Base-by-base conservation (phyloP, 2,888 invertebrate species). In the Synergus gifuensis region DNA sequence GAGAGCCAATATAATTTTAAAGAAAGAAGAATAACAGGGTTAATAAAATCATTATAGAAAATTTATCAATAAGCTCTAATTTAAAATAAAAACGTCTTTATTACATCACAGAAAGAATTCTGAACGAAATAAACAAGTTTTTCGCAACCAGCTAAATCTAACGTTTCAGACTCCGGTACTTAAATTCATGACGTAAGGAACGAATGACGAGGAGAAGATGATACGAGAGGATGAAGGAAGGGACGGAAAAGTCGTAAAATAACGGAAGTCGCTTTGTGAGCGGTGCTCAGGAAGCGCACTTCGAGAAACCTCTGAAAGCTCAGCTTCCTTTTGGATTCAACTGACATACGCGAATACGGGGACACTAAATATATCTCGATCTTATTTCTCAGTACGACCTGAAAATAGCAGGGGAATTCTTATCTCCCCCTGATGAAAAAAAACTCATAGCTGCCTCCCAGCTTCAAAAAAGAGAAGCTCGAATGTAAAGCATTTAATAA, bases 201-300 rank as follows among this genome's bases (percentile, higher is more conserved):
- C 54, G 66, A 62, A 69, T 36, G 62, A 69, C 44, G 76, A 64
- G 62, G 58, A 64, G 83, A 81, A 81, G 83, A 81, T 79, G 83
- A 80, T 80, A 79, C 81, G 80, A 79, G 79, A 78, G 82, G 22
- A 60, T n/a, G 60, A 60, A 60, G 77, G 79, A 83, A 80, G 81
- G 81, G 83, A 83, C 76, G 83, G 81, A 83, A 81, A 83, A 79
- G 80, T 86, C 86, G 80, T 86, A 86, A 86, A 82, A 81, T 73
- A 80, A 76, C 84, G 85, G 86, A 85, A 85, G 85, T 85, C 80
- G 79, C 78, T 76, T 76, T 78, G 81, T 73, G 82, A 77, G 79
- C 76, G 66, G 77, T 73, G 78, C 69, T 67, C 78, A 58, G 58
- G 49, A 60, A 63, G 66, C 18, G 76, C 79, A 78, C 80, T 81